These are phyloP conservation scores for Halcyon malimbica DNA, from an alignment of 2,113 vertebrate species.

Conservation along the genomic window DNA sequence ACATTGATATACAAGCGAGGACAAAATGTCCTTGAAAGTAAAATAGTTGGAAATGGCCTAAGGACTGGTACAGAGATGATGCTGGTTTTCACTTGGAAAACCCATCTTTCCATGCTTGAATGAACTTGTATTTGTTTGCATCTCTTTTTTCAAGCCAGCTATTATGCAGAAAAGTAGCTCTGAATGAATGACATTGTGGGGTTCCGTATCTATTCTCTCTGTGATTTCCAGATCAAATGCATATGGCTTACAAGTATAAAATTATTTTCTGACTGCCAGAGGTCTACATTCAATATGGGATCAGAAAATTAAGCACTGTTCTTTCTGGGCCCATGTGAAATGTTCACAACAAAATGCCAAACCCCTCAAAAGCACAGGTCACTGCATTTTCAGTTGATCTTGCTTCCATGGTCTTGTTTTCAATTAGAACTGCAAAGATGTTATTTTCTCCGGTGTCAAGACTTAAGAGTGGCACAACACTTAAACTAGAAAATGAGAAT, in stretches of 20 bases:
- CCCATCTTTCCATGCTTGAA: neutral
- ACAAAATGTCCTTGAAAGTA: neutral
- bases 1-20: neutral
- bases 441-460: neutral
- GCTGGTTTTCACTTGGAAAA: conserved; percentile 5
- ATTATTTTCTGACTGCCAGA: neutral
- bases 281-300: neutral
- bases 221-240: neutral
- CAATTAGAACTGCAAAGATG: neutral
- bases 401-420: neutral
- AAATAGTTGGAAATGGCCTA: neutral
- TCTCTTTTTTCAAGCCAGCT: neutral
- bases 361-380: neutral
- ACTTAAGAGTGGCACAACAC: neutral
- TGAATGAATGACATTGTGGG: neutral
- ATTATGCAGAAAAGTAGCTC: conserved; percentile 1
- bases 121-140: neutral
- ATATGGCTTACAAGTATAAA: neutral
- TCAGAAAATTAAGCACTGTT: conserved; percentile 21
- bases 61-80: neutral
- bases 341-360: neutral
- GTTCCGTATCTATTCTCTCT: neutral
- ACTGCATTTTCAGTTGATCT: neutral
- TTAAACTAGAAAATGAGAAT: neutral
- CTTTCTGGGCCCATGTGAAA: neutral